These are phyloP conservation scores for Atrina japonica DNA, from an alignment of 2,888 invertebrate genomes.

Conservation along the genomic window DNA sequence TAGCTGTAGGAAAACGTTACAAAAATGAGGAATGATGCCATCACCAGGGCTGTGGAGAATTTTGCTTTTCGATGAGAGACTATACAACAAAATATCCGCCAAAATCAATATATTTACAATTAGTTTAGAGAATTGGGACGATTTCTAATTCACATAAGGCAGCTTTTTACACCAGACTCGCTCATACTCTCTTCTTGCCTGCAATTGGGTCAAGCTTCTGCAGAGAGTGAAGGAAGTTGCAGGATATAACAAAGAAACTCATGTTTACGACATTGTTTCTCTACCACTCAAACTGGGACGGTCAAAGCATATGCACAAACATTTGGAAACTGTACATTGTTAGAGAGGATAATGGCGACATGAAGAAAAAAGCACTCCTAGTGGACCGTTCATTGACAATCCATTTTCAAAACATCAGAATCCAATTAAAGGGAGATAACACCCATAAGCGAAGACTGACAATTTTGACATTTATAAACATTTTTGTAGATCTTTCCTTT, in stretches of 20 bases:
- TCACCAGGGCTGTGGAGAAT: conserved; percentile 3
- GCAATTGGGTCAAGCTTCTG: conserved; percentile 26
- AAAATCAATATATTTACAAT: conserved; percentile 23
- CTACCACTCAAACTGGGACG: conserved; percentile 43
- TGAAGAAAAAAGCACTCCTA: background rate
- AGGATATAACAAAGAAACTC: conserved; percentile 25
- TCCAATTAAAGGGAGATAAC: background rate
- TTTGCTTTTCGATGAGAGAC: conserved; percentile 15
- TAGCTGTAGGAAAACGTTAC: conserved; percentile 12
- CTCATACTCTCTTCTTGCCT: too few species aligned
- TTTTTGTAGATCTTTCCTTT: too few species aligned
- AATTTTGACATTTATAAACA: too few species aligned
- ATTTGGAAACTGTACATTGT: conserved; percentile 1
- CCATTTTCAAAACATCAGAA: background rate
- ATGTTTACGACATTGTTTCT: conserved; percentile 33
- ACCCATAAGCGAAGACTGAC: background rate
- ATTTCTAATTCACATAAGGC: conserved; percentile 9
- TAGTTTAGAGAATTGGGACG: conserved; percentile 10
- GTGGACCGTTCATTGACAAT: conserved; percentile 1
- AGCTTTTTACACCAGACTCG: background rate
- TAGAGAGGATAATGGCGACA: conserved; percentile 6
- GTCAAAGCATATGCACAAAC: conserved; percentile 27
- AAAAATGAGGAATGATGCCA: conserved; percentile 31
- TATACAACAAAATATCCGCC: conserved; percentile 25
- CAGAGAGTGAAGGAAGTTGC: conserved; percentile 23